Conservation (phyloP, 1,140 invertebrate genomes). For the Anoplophora glabripennis region DNA sequence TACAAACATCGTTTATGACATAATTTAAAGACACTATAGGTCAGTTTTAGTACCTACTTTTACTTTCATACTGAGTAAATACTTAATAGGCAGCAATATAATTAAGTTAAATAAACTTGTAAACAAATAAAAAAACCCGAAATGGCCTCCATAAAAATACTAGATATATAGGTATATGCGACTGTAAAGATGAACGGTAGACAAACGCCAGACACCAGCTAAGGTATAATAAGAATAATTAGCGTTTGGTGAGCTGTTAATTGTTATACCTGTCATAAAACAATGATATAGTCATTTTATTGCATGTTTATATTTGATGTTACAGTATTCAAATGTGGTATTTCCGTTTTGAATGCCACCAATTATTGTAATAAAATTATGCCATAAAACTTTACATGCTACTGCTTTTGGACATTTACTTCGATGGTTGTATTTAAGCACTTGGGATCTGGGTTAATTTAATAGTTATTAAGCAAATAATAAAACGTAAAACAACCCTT, state of each 20-base stretch:
- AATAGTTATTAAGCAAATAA: constrained; percentile 1
- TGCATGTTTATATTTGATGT: constrained; percentile 37
- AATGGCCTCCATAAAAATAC: constrained; percentile 42
- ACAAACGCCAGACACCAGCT: constrained; percentile 22
- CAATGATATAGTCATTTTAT: constrained; percentile 38
- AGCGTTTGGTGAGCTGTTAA: constrained; percentile 34
- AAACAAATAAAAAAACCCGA: constrained; percentile 46
- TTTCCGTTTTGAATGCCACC: constrained; percentile 24
- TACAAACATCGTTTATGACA: constrained; percentile 47
- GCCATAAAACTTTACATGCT: constrained; percentile 2
- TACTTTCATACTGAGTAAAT: constrained; percentile 47
- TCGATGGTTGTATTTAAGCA: background rate
- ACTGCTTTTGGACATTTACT: background rate
- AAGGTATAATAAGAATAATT: constrained; percentile 35
- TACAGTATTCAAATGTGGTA: constrained; percentile 28
- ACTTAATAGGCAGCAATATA: constrained; percentile 45
- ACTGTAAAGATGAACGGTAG: constrained; percentile 16
- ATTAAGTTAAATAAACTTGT: constrained; percentile 46
- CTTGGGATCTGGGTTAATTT: background rate
- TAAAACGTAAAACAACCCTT: too few relatives aligned
- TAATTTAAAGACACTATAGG: constrained; percentile 46
- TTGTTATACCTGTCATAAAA: constrained; percentile 36
- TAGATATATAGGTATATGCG: constrained; percentile 23
- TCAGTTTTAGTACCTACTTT: constrained; percentile 45
- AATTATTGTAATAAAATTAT: constrained; percentile 26